Percentiles rank a stretch among this genome's conserved stretches.
These are phyloP conservation scores for Rhopalosiphum maidis DNA, from an alignment of 1,140 invertebrate genomes.

Conservation along the genomic window DNA sequence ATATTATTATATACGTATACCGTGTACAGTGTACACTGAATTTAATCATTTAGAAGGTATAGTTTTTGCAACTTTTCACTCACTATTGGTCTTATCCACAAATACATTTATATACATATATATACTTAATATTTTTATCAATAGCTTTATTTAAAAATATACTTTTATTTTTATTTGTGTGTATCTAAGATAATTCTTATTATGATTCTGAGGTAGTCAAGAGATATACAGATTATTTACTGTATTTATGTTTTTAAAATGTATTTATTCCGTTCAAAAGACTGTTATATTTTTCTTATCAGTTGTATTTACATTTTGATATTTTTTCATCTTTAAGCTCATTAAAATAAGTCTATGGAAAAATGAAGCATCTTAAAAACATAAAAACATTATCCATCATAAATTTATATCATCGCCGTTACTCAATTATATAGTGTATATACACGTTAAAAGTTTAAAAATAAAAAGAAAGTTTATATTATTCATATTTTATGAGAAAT, in stretches of 20 bases:
- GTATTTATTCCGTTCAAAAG: neutral
- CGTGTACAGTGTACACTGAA: neutral
- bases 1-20: no score
- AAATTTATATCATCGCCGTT: neutral
- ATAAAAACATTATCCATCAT: neutral
- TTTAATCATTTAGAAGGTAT: neutral
- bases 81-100: neutral
- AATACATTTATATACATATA: neutral
- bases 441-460: neutral
- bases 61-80: neutral
- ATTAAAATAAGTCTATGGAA: neutral
- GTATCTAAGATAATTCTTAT: neutral
- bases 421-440: neutral
- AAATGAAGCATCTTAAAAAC: neutral
- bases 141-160: neutral
- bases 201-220: neutral
- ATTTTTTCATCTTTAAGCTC: neutral
- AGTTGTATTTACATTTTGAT: conserved; percentile 20
- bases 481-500: neutral
- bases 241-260: neutral
- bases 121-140: neutral
- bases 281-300: conserved; percentile 20
- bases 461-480: neutral
- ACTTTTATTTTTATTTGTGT: neutral
- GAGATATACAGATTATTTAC: conserved; percentile 5